Evolutionary conservation across 30 jellyfish, hydroid and myxozoan species (phyloP), one percentile per base, ranked within the genome.

Genomic region (Clytia hemisphaerica): DNA sequence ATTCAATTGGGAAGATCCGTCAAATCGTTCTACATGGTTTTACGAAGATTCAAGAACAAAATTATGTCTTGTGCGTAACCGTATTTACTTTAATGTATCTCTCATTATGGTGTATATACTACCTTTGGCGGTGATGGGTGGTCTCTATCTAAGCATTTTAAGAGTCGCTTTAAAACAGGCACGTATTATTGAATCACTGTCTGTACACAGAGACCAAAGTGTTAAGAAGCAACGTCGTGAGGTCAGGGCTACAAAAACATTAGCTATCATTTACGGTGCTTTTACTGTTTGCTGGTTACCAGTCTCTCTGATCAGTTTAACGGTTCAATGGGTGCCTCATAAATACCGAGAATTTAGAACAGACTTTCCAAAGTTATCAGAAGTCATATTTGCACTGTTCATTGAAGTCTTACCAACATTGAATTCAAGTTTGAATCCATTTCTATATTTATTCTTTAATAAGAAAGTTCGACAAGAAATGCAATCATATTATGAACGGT

Each of bases 271-370:
- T 30, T 85, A 73, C 28, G 95, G 93, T 25, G 88, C 92, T 6
- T 85, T 85, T 45, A 61, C 71, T 35, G 68, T 77, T 34, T 85
- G 93, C 71, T 85, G 93, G 93, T 35, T 85, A 50, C 95, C 95
- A 22, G 89, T 49, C 55, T 65, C 89, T 31, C 54, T 71, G 0
- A 76, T 85, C 31, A 49, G 87, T 0, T 35, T 85, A 21, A 75
- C 83, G 74, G 40, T 87, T 0, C 33, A 19, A 25, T 72, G 46
- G 33, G 26, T 61, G 54, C 67, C 79, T 2, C 33, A 27, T 15
- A 60, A 81, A 80, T 85, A 80, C 74, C 16, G 6, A 59, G 32
- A 61, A 9, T 76, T 76, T 37, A 45, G 76, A 36, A 9, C 1
- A 15, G 46, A 77, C 22, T 10, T 69, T 77, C 27, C 57, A 29